Evolutionary conservation across 2,113 vertebrate genomes (phyloP).

Genomic region (Nestor notabilis): DNA sequence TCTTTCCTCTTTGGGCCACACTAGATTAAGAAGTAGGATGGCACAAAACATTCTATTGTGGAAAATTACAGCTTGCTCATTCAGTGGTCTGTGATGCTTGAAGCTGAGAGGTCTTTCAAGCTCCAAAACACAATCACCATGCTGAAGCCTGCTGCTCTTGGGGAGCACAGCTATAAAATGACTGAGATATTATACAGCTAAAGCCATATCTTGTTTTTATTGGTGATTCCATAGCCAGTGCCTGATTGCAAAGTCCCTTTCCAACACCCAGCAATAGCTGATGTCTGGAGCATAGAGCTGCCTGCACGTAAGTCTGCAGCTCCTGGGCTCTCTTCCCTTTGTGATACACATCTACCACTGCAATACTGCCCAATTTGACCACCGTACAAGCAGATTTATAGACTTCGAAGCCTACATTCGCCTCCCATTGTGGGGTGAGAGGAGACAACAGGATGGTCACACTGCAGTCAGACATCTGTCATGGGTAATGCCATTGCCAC

Average conservation of each 20-base stretch:
- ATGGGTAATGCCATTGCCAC: neutral
- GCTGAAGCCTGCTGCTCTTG: neutral
- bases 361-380: neutral
- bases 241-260: neutral
- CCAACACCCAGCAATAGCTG: neutral
- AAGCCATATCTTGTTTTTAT: constrained; percentile 9
- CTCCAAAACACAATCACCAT: neutral
- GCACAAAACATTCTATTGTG: neutral
- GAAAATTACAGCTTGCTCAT: constrained; percentile 21
- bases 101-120: constrained; percentile 50
- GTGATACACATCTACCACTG: neutral
- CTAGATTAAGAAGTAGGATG: constrained; percentile 20
- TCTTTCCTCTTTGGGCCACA: neutral
- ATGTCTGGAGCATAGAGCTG: neutral
- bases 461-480: neutral
- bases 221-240: neutral
- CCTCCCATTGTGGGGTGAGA: neutral
- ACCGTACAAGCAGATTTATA: neutral
- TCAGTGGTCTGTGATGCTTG: constrained; percentile 30
- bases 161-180: constrained; percentile 30
- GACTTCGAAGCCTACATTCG: neutral
- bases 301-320: neutral
- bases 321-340: neutral
- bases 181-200: constrained; percentile 9
- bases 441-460: neutral